Evolutionary conservation across 2,113 vertebrate genomes (phyloP).

Genomic region (Brachyhypopomus gauderio): DNA sequence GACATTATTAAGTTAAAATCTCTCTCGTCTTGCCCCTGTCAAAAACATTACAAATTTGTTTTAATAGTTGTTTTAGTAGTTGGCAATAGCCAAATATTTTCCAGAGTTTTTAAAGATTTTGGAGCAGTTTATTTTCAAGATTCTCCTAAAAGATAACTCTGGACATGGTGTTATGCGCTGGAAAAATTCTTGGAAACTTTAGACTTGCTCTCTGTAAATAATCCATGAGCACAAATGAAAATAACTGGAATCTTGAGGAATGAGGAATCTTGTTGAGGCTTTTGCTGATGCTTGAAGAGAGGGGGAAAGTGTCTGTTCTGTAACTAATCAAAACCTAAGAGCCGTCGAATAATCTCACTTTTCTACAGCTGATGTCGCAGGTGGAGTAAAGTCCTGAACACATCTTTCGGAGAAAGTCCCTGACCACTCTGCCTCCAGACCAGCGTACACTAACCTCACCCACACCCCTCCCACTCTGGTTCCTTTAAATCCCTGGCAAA

Average conservation of each 20-base stretch:
- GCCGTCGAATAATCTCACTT: not conserved
- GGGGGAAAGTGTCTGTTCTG: not conserved
- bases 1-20: no score
- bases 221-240: conserved; percentile 34
- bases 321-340: not conserved
- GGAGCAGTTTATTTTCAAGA: conserved; percentile 17
- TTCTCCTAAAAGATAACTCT: conserved; percentile 28
- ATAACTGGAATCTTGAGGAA: not conserved
- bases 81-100: not conserved
- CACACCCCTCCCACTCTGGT: not conserved
- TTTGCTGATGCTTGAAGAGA: not conserved
- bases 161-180: conserved; percentile 22
- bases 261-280: not conserved
- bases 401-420: not conserved
- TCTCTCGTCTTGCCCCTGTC: no score
- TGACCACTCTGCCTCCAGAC: conserved; percentile 2
- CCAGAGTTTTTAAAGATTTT: not conserved
- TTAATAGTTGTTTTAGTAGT: no score
- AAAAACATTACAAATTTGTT: no score
- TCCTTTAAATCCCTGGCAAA: conserved; percentile 31
- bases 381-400: not conserved
- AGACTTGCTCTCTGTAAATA: conserved; percentile 30
- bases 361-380: not conserved
- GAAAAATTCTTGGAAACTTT: conserved; percentile 34
- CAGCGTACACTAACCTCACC: not conserved